Evolutionary conservation across 2,888 invertebrate species (phyloP), one percentile per base, ranked within the genome.

Genomic region (Lasioglossum marginatum): DNA sequence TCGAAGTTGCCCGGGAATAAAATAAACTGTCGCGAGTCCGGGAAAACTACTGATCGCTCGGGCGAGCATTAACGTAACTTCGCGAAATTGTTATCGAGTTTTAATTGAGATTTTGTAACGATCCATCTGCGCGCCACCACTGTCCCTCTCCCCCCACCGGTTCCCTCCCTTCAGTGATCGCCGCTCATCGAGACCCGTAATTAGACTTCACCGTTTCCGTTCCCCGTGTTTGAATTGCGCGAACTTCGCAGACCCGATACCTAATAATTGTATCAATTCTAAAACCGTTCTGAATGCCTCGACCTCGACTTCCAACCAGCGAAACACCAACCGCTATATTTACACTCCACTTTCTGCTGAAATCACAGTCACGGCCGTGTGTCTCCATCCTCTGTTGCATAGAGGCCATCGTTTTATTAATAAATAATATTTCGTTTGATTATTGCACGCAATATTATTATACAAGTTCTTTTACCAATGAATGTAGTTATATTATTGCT

Each of bases 61-160:
- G 71, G 71, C 43, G 71, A 27, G 81, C 83, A 86, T 86, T 86
- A 83, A 83, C 79, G 82, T 80, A 86, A 82, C 82, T 87, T 82
- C 52, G 72, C 57, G 66, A 82, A 86, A 87, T 86, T 86, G 77
- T 82, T 86, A 86, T 83, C 79, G 83, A 86, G 82, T 87, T 87
- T 87, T 86, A 86, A 86, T 77, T 82, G 80, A 86, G 82, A 80
- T 77, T 78, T 83, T 75, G 77, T 78, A 82, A 87, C 79, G 87
- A 82, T 66, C 79, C 34, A 66, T 63, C 78, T 37, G n/a, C 16
- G 43, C 37, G 34, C 70, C 19, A 31, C 37, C 34, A 12, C 23
- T 23, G 10, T 1, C 23, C 31, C 37, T 5, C 6, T 6, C 1
- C 16, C 2, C 0, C 3, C 23, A 43, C 34, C 37, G 4, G 4